Evolutionary conservation across 2,797 vertebrate species (phyloP).

Genomic region (Danio albolineatus): DNA sequence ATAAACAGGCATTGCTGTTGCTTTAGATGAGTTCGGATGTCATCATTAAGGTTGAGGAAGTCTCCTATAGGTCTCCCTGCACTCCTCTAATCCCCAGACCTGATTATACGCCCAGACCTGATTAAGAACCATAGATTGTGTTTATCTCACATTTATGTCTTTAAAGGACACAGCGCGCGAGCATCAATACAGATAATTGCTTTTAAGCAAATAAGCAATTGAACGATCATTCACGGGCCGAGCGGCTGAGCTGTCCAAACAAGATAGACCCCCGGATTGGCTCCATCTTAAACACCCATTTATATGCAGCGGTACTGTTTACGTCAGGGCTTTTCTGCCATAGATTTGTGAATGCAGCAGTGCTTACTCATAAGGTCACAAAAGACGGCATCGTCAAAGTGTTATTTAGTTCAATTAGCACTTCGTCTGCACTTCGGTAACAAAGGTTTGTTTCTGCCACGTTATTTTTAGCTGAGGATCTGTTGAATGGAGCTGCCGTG

Average conservation of each 20-base stretch:
- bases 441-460: conserved; percentile 37
- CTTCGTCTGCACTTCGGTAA: conserved; percentile 50
- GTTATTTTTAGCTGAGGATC: conserved; percentile 59
- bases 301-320: conserved; percentile 59
- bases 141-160: conserved; percentile 60
- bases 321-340: conserved; percentile 51
- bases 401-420: conserved; percentile 63
- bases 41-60: conserved; percentile 26
- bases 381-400: conserved; percentile 57
- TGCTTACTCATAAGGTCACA: conserved; percentile 53
- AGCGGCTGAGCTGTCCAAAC: conserved; percentile 54
- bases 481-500: conserved; percentile 51
- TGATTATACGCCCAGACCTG: conserved; percentile 52
- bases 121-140: conserved; percentile 61
- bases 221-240: conserved; percentile 53
- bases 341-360: conserved; percentile 53
- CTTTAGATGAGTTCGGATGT: conserved; percentile 28
- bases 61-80: conserved; percentile 2
- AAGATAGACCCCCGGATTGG: conserved; percentile 51
- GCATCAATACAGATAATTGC: conserved; percentile 67
- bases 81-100: conserved; percentile 51
- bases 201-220: conserved; percentile 64
- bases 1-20: not conserved
- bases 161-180: conserved; percentile 58
- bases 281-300: conserved; percentile 59